Base-by-base conservation (phyloP, 2,888 invertebrate species). In the Abscondita cerata region DNA sequence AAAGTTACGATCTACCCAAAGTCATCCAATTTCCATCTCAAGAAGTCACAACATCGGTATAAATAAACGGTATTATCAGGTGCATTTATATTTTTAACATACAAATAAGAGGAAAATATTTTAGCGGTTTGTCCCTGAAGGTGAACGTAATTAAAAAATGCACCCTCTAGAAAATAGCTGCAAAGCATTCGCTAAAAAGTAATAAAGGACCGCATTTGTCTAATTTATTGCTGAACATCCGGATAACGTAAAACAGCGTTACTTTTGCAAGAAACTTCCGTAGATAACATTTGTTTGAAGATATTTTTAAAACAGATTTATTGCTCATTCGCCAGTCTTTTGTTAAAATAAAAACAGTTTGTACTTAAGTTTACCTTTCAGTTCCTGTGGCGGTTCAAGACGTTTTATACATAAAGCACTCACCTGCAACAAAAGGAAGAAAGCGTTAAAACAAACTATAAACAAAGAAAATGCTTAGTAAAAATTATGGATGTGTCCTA, bases 171-270 rank as follows among this genome's bases (percentile, higher is more conserved):
- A 46, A 25, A 25, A 25, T 25, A 25, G 25, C 25, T 18, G 44
- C 44, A 44, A 19, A 31, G 20, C 41, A 44, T 38, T 56, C 33
- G 68, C 68, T 67, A 72, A 72, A 68, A 72, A 69, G 71, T 70
- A 74, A 74, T 73, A 74, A 73, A 72, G 70, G 70, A 67, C 68
- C 69, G 48, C 66, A 67, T 61, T 48, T 25, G 33, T 66, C 69
- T 74, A 74, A 75, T 74, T 75, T 75, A 75, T 73, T 68, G 69
- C 68, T 61, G 68, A 64, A 70, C 71, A 72, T 72, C 73, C 73
- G 74, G 73, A 68, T 72, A 72, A 69, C 70, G 56, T 41, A 57
- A 20, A 46, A 41, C 40, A 51, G 44, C 18, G 16, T 20, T 48
- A 36, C 53, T 44, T 53, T 41, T 44, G 25, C 25, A 48, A 48